Evolutionary conservation across 2,888 invertebrate species (phyloP).

Genomic region (Griposia aprilina): DNA sequence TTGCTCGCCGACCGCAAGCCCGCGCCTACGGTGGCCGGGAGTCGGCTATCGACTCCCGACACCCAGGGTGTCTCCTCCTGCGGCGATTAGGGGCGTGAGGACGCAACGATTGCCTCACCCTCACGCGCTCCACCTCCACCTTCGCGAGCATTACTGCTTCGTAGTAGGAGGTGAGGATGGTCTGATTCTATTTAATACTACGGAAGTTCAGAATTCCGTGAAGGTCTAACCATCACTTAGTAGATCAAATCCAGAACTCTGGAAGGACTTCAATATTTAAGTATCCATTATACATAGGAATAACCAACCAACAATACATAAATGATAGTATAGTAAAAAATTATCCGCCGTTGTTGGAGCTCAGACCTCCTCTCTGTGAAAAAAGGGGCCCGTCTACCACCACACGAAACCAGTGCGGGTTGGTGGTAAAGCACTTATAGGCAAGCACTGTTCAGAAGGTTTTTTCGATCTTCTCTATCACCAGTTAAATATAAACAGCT

Average conservation of each 20-base stretch:
- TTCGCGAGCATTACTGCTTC: no score
- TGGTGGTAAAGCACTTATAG: background rate
- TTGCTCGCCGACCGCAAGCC: no score
- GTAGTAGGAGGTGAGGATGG: no score
- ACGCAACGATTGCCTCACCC: no score
- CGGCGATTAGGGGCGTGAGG: no score
- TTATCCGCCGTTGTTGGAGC: no score
- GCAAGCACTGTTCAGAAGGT: background rate
- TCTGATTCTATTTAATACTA: background rate
- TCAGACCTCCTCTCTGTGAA: background rate
- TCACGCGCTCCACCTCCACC: no score
- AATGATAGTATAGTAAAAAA: background rate
- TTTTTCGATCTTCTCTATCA: background rate
- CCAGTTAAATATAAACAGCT: background rate
- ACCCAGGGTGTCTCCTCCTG: no score
- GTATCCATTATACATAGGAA: background rate
- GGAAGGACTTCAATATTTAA: background rate
- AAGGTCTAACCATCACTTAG: background rate
- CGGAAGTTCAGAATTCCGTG: no score
- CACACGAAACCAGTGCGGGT: rapidly evolving
- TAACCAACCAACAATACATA: background rate
- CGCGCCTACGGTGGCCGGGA: no score
- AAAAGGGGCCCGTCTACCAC: background rate
- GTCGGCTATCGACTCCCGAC: no score
- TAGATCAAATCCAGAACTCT: background rate